Conservation (phyloP, 2,113 vertebrate genomes). For the Bufo gargarizans region DNA sequence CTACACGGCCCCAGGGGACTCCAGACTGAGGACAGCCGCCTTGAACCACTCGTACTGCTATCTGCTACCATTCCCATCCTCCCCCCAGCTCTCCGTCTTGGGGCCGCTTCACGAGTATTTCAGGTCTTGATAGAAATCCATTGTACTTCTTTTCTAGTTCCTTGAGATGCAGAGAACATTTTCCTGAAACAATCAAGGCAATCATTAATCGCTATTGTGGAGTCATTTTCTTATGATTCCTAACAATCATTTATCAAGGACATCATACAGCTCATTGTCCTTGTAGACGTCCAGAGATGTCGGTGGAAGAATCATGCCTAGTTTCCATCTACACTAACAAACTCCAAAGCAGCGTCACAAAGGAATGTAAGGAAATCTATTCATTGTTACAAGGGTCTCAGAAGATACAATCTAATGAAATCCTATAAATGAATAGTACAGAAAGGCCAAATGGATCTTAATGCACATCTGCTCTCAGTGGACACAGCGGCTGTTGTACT, state of each 20-base stretch:
- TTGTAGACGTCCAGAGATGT: neutral
- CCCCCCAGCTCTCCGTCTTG: too few relatives aligned
- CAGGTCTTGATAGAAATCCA: neutral
- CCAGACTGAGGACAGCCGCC: too few relatives aligned
- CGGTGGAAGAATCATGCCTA: neutral
- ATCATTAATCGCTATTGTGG: neutral
- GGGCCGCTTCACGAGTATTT: neutral
- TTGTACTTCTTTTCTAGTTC: neutral
- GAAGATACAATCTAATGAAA: slow-evolving; percentile 35
- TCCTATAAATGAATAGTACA: slow-evolving; percentile 18
- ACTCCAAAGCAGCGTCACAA: neutral
- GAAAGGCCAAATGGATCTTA: slow-evolving; percentile 25
- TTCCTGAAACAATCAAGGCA: neutral
- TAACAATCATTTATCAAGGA: neutral
- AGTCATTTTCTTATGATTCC: neutral
- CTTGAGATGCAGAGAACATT: neutral
- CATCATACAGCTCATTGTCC: neutral
- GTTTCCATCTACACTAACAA: neutral
- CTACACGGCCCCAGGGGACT: too few relatives aligned
- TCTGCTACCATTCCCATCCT: too few relatives aligned
- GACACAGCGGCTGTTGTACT: neutral
- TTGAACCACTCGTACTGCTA: too few relatives aligned
- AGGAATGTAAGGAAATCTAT: neutral
- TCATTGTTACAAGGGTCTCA: neutral
- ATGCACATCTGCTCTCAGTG: slow-evolving; percentile 11